These are phyloP conservation scores for Heliornis fulica DNA, from an alignment of 2,113 vertebrate genomes.

Conservation along the genomic window DNA sequence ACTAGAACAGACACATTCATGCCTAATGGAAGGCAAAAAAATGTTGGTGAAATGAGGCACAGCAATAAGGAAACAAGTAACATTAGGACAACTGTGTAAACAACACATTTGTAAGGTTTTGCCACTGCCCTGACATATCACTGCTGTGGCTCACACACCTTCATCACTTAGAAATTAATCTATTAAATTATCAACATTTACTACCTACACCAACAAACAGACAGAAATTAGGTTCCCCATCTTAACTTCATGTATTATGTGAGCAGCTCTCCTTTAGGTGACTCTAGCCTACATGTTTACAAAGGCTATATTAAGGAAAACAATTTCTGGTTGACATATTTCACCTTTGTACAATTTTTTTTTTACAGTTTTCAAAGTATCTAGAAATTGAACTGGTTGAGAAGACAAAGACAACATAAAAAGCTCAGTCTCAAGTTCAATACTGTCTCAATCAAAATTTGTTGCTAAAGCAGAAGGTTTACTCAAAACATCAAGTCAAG, in stretches of 20 bases:
- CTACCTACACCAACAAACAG: not conserved
- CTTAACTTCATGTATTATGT: fast-evolving
- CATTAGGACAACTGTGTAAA: not conserved
- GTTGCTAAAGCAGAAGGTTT: not conserved
- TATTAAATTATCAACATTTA: not conserved
- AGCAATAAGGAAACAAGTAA: not conserved
- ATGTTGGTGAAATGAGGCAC: not conserved
- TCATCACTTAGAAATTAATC: not conserved
- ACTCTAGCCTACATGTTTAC: not conserved
- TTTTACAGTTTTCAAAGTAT: no score
- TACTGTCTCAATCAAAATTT: not conserved
- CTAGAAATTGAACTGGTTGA: not conserved
- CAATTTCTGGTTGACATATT: not conserved
- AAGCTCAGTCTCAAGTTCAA: not conserved
- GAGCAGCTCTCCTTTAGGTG: not conserved
- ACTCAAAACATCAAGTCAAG: not conserved
- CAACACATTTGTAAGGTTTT: not conserved
- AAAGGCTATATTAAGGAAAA: not conserved
- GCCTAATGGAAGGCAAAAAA: not conserved
- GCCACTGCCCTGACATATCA: not conserved
- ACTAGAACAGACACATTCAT: not conserved
- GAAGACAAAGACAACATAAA: not conserved
- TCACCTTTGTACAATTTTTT: no score
- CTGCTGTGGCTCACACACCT: not conserved
- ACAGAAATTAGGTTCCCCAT: fast-evolving